Conservation (phyloP, 2,888 invertebrate genomes). For the Ennomos erosarius region DNA sequence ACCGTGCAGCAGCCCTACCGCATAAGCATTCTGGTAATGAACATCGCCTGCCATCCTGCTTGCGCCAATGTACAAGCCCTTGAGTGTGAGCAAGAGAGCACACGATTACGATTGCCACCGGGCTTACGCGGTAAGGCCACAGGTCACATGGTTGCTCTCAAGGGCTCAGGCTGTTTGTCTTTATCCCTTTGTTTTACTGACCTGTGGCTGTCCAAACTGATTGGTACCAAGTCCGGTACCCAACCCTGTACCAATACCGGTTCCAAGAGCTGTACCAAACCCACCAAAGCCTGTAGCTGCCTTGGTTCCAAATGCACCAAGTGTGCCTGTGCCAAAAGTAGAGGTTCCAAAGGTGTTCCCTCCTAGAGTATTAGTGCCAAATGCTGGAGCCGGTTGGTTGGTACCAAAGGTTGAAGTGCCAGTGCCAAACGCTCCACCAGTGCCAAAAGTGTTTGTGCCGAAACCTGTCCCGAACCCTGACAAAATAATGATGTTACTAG, state of each 20-base stretch:
- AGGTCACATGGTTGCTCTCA: too few species aligned
- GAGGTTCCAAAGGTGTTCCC: constrained; percentile 67
- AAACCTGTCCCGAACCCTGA: constrained; percentile 64
- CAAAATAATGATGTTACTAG: not conserved
- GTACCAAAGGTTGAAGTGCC: constrained; percentile 52
- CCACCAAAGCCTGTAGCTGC: constrained; percentile 65
- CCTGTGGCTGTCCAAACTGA: constrained; percentile 77
- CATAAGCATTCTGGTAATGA: too few species aligned
- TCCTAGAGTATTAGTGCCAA: constrained; percentile 72
- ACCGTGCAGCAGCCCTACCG: too few species aligned
- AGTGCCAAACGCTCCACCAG: too few species aligned
- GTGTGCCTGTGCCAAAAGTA: constrained; percentile 69
- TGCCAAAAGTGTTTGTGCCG: constrained; percentile 52
- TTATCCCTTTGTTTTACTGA: constrained; percentile 30
- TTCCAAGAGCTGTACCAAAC: constrained; percentile 67
- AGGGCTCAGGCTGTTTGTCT: too few species aligned
- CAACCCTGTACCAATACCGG: constrained; percentile 32
- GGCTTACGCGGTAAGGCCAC: too few species aligned
- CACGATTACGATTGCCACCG: too few species aligned
- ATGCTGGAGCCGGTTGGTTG: constrained; percentile 53
- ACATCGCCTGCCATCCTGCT: too few species aligned
- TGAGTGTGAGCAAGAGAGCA: too few species aligned
- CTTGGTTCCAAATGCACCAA: constrained; percentile 73
- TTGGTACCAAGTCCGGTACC: constrained; percentile 69
- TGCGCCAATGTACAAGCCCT: too few species aligned